phyloP scores from a whole-genome alignment of 2,797 vertebrate genomes.

The Erpetoichthys calabaricus region DNA sequence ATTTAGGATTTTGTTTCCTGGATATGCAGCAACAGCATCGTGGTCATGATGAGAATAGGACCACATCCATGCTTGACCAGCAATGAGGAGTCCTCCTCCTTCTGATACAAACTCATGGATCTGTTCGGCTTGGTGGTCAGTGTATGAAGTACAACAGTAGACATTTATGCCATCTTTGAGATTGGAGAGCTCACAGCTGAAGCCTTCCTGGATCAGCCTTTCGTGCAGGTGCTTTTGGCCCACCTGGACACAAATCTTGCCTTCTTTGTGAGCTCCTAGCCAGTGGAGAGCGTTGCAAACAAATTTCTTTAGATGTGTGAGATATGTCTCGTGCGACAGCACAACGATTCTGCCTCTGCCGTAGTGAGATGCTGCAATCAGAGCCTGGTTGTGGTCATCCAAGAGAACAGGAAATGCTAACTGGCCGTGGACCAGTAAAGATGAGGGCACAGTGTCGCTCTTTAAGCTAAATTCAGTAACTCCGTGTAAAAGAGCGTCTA shows the following conservation, averaged over 20 bases:
- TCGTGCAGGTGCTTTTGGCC: conserved; percentile 22
- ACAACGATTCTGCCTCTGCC: conserved; percentile 41
- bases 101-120: conserved; percentile 44
- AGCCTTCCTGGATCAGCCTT: conserved; percentile 23
- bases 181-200: conserved; percentile 25
- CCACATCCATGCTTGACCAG: conserved; percentile 73
- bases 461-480: conserved; percentile 38
- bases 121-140: conserved; percentile 16
- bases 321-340: conserved; percentile 33
- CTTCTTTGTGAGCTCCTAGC: conserved; percentile 36
- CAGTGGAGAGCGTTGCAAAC: conserved; percentile 40
- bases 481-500: conserved; percentile 30
- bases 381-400: conserved; percentile 31
- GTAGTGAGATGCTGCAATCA: conserved; percentile 36
- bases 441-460: conserved; percentile 31
- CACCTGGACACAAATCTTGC: conserved; percentile 35
- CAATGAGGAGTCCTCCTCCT: conserved; percentile 71
- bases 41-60: too few relatives aligned
- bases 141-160: conserved; percentile 38
- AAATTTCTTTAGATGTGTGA: conserved; percentile 34
- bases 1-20: conserved; percentile 50
- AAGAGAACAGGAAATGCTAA: conserved; percentile 44
- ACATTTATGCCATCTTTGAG: conserved; percentile 27
- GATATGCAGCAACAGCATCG: conserved; percentile 36
- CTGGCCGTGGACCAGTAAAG: conserved; percentile 37